Evolutionary conservation across 2,113 vertebrate genomes (phyloP).

Genomic region (Hemiscyllium ocellatum): DNA sequence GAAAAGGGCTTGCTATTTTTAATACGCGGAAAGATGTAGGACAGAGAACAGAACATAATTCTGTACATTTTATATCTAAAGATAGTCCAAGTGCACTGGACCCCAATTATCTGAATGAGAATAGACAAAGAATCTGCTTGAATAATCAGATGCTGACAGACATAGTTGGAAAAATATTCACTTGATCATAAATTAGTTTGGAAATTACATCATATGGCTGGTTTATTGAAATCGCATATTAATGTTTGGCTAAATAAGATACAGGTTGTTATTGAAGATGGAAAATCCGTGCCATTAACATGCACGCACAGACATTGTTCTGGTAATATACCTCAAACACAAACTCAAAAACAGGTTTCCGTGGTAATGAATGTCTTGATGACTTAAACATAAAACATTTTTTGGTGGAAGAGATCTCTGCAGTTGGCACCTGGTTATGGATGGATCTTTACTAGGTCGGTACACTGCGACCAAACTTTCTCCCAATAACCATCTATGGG

Average conservation of each 20-base stretch:
- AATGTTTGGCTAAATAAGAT: background rate
- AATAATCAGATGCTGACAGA: background rate
- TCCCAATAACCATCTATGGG: too few relatives aligned
- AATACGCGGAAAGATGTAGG: background rate
- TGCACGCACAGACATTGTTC: background rate
- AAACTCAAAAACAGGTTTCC: background rate
- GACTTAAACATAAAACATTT: background rate
- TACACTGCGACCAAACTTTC: too few relatives aligned
- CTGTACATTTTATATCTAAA: constrained; percentile 6
- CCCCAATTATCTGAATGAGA: background rate
- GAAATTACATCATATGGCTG: background rate
- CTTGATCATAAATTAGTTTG: background rate
- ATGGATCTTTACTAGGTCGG: too few relatives aligned
- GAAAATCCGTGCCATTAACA: background rate
- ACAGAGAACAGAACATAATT: background rate
- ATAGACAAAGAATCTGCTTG: background rate
- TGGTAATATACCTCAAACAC: background rate
- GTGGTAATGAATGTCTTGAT: background rate
- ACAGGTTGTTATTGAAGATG: background rate
- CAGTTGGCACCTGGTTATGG: too few relatives aligned
- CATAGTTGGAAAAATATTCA: background rate
- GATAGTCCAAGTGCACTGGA: background rate
- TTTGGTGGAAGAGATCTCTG: background rate
- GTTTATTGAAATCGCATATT: background rate
- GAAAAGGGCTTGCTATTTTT: background rate